Conservation (phyloP, 2,888 invertebrate species). For the Plebejus anna region DNA sequence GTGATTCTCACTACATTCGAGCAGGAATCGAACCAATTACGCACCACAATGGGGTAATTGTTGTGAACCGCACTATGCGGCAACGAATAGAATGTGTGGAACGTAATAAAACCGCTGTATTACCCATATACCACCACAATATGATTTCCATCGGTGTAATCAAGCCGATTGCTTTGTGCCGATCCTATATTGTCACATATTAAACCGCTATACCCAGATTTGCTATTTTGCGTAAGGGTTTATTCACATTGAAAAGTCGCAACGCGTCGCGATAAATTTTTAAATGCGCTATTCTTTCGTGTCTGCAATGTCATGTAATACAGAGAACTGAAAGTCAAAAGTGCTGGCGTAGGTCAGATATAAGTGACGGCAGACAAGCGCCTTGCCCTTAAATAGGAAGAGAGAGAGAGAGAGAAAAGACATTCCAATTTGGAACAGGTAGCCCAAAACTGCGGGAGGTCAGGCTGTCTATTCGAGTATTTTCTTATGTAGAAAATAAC, state of each 20-base stretch:
- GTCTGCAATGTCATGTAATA: too few species aligned
- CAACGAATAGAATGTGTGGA: not conserved
- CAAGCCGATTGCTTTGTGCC: slow-evolving; percentile 3
- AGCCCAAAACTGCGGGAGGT: too few species aligned
- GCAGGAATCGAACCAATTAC: slow-evolving; percentile 6
- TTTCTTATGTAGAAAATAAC: too few species aligned
- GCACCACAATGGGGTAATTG: not conserved
- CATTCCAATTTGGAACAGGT: too few species aligned
- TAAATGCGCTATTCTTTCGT: too few species aligned
- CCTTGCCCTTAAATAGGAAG: too few species aligned
- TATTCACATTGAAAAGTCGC: not conserved
- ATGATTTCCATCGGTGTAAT: not conserved
- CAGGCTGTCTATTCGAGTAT: too few species aligned
- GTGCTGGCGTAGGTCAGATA: too few species aligned
- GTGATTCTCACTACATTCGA: not conserved
- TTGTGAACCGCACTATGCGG: not conserved
- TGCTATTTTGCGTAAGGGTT: not conserved
- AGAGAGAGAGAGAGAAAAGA: too few species aligned
- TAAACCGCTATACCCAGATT: not conserved
- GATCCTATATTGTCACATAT: not conserved
- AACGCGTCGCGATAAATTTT: not conserved
- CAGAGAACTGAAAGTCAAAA: too few species aligned
- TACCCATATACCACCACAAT: not conserved
- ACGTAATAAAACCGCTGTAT: not conserved
- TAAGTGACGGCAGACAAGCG: too few species aligned